Evolutionary conservation across 1,140 invertebrate species (phyloP).

Genomic region (Venturia canescens): DNA sequence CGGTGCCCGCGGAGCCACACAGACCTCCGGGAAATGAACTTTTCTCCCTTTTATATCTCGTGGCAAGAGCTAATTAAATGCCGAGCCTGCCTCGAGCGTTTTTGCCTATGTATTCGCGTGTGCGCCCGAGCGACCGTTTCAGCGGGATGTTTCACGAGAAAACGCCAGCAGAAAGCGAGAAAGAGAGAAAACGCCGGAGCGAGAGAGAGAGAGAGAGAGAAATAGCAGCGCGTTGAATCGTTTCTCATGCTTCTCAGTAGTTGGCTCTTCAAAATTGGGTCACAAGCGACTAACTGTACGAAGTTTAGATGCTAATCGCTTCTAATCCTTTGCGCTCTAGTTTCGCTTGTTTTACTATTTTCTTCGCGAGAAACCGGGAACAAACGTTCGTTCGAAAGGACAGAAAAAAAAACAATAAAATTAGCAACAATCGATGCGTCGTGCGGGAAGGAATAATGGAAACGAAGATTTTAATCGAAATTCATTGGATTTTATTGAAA

Average conservation of each 20-base stretch:
- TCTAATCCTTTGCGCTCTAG: conserved; percentile 34
- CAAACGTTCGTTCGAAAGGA: too few relatives aligned
- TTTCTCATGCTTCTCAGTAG: conserved; percentile 11
- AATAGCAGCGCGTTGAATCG: conserved; percentile 33
- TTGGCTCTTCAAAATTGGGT: conserved; percentile 44
- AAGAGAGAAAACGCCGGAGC: neutral
- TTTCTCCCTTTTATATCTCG: conserved; percentile 46
- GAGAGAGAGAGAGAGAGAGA: neutral
- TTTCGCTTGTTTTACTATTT: neutral
- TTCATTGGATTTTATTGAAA: too few relatives aligned
- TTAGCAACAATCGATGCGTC: too few relatives aligned
- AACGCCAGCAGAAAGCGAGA: neutral
- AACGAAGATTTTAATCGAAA: too few relatives aligned
- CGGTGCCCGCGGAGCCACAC: conserved; percentile 4
- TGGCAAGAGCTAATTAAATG: conserved; percentile 49
- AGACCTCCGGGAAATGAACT: conserved; percentile 45
- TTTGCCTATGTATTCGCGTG: conserved; percentile 23
- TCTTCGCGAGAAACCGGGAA: neutral
- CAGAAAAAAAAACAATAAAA: neutral
- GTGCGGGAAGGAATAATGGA: too few relatives aligned
- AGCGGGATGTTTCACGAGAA: conserved; percentile 32
- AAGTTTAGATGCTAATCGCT: conserved; percentile 49
- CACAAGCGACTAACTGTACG: conserved; percentile 29
- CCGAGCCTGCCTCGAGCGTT: conserved; percentile 25
- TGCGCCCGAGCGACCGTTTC: conserved; percentile 14